Conservation (phyloP, 2,888 invertebrate species). For the Microctonus aethiopoides region DNA sequence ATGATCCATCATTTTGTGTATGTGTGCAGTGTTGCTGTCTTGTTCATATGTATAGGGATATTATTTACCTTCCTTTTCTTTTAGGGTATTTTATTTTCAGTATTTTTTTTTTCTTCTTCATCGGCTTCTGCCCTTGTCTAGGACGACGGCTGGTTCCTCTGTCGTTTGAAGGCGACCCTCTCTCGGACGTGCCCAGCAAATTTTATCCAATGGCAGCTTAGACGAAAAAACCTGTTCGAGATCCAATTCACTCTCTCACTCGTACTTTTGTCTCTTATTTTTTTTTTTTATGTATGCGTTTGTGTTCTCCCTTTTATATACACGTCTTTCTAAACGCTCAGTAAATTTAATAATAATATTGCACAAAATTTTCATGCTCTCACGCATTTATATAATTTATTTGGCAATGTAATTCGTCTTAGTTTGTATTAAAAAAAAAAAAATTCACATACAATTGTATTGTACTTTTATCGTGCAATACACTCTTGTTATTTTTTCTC, state of each 20-base stretch:
- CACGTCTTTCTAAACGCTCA: neutral
- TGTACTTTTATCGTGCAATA: no score
- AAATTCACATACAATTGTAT: neutral
- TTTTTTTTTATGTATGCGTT: no score
- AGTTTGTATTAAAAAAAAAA: no score
- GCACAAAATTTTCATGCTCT: neutral
- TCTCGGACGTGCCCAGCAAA: constrained; percentile 13
- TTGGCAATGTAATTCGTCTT: neutral
- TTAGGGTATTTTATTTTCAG: neutral
- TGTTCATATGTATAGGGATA: no score
- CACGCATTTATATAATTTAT: neutral
- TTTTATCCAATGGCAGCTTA: constrained; percentile 17
- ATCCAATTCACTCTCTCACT: constrained; percentile 14
- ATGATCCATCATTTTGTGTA: no score
- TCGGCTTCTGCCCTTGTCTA: constrained; percentile 22
- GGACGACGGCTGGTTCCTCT: constrained; percentile 16
- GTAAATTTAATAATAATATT: neutral
- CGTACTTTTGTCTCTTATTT: no score
- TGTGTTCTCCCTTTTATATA: neutral
- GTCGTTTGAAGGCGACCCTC: constrained; percentile 21
- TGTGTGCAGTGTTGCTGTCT: no score
- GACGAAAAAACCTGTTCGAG: constrained; percentile 23
- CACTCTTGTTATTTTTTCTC: no score
- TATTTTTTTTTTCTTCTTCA: neutral
- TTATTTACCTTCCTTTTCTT: neutral